A percentile compares a stretch with the other conserved stretches of the same genome.
These are phyloP conservation scores for Takifugu ocellatus DNA, from an alignment of 2,797 vertebrate species.

Conservation along the genomic window DNA sequence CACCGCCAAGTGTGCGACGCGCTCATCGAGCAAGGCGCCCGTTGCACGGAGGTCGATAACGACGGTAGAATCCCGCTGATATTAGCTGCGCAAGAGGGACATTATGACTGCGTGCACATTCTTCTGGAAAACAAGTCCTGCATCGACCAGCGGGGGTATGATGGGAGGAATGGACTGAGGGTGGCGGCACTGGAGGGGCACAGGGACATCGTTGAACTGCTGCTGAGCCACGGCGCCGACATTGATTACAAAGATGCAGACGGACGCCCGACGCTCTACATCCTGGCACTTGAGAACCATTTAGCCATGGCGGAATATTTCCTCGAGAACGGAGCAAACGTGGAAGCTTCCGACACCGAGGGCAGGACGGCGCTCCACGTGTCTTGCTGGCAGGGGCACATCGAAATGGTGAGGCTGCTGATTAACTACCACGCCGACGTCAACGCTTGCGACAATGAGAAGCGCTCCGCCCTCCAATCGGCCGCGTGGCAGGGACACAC, in stretches of 20 bases:
- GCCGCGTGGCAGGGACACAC: conserved; percentile 97
- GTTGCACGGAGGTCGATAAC: conserved; percentile 93
- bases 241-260: conserved; percentile 95
- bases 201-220: conserved; percentile 91
- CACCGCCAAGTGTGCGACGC: conserved; percentile 94
- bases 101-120: conserved; percentile 94
- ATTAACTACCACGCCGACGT: conserved; percentile 88
- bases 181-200: conserved; percentile 94
- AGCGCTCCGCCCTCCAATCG: conserved; percentile 93
- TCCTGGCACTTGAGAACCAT: conserved; percentile 95
- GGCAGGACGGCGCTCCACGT: conserved; percentile 96
- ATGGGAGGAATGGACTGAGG: conserved; percentile 91
- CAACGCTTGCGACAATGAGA: conserved; percentile 94
- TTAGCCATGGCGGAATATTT: conserved; percentile 95
- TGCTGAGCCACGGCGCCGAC: conserved; percentile 89
- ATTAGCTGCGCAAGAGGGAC: conserved; percentile 92
- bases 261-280: conserved; percentile 94
- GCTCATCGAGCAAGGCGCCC: conserved; percentile 96
- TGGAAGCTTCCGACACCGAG: conserved; percentile 91
- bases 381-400: conserved; percentile 97
- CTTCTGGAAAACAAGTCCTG: conserved; percentile 91
- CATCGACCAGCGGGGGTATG: conserved; percentile 93
- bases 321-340: conserved; percentile 92
- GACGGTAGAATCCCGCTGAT: conserved; percentile 94
- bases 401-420: conserved; percentile 92